Evolutionary conservation across 2,113 vertebrate species (phyloP).

Genomic region (Micronisus gabar): DNA sequence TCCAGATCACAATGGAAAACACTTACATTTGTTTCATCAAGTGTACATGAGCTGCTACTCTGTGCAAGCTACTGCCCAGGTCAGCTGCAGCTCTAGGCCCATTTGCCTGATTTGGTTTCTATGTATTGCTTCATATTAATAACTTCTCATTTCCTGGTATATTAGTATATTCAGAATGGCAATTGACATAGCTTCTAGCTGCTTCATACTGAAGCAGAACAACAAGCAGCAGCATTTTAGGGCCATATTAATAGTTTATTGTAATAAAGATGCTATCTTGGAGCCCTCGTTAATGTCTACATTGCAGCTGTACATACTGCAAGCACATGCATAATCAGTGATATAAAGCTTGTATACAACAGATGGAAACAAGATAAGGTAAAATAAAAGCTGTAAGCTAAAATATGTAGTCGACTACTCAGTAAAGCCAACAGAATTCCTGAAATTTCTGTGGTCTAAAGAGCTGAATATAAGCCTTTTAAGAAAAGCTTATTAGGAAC

Average conservation of each 20-base stretch:
- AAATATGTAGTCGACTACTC: background rate
- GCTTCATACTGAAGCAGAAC: background rate
- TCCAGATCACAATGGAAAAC: background rate
- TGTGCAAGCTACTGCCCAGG: background rate
- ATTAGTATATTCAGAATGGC: conserved; percentile 1
- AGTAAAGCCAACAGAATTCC: background rate
- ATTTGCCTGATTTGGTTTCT: background rate
- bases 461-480: background rate
- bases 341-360: background rate
- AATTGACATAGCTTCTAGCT: background rate
- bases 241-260: background rate
- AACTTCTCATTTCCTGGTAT: background rate
- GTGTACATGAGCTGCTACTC: background rate
- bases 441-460: background rate
- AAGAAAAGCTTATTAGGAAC: background rate
- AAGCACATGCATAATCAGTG: background rate
- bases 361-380: conserved; percentile 9
- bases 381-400: background rate
- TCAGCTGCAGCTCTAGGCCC: background rate
- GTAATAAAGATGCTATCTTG: conserved; percentile 34
- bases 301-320: background rate
- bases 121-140: background rate
- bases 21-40: background rate
- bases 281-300: background rate
- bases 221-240: background rate